phyloP scores from a whole-genome alignment of 2,113 vertebrate species.

The Bettongia penicillata region DNA sequence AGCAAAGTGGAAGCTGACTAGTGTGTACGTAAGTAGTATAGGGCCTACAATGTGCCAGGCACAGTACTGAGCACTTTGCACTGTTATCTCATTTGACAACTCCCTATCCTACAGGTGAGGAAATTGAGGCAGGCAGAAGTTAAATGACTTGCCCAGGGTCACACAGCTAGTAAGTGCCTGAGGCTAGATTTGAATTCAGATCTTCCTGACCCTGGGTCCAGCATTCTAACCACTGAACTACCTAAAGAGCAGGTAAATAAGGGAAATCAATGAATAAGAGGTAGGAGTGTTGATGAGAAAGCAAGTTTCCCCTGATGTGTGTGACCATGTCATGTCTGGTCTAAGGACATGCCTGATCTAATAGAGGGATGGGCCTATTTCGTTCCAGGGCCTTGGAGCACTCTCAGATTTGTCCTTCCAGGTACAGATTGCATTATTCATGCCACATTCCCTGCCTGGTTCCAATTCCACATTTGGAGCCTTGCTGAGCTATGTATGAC shows the following conservation, averaged over 20 bases:
- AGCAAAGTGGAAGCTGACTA: too few species aligned
- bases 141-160: background rate
- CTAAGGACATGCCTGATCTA: background rate
- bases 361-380: background rate
- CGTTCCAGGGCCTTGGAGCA: background rate
- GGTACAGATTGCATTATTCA: background rate
- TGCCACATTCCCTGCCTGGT: too few species aligned
- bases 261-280: background rate
- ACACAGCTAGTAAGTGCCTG: background rate
- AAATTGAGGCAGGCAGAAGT: background rate
- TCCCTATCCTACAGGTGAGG: background rate
- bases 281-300: background rate
- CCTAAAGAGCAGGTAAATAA: background rate
- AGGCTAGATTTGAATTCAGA: background rate
- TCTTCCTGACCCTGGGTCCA: background rate
- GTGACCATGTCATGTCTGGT: background rate
- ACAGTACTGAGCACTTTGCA: too few species aligned
- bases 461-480: background rate
- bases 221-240: background rate
- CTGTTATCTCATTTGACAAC: background rate
- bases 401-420: background rate
- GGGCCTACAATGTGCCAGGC: background rate
- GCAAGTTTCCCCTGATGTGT: background rate
- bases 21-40: background rate
- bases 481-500: background rate